Evolutionary conservation across 2,113 vertebrate genomes (phyloP).

Genomic region (Rhegmatorhina hoffmannsi): DNA sequence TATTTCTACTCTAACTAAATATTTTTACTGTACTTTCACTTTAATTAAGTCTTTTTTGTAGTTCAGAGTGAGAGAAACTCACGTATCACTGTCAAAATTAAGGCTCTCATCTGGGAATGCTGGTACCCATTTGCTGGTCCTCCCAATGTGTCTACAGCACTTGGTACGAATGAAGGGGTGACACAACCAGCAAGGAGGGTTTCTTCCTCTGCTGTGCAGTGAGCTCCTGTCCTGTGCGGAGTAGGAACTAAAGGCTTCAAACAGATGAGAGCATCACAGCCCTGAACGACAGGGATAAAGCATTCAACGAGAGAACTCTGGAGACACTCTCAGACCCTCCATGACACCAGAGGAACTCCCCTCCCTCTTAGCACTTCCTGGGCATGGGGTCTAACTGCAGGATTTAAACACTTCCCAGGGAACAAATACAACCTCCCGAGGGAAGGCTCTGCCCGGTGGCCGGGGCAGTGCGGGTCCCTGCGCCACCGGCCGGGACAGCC

Average conservation of each 20-base stretch:
- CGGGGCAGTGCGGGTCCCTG: background rate
- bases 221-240: background rate
- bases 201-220: background rate
- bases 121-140: background rate
- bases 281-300: background rate
- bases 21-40: background rate
- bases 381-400: background rate
- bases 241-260: background rate
- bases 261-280: accelerated
- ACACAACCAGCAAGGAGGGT: background rate
- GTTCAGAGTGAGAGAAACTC: background rate
- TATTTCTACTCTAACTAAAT: background rate
- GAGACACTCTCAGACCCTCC: background rate
- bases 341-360: accelerated
- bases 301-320: accelerated
- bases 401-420: background rate
- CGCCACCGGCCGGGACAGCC: background rate
- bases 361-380: background rate
- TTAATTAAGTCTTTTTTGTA: background rate
- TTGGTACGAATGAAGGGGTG: background rate
- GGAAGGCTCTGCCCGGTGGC: too few species aligned
- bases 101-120: background rate
- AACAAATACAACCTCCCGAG: accelerated
- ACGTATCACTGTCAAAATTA: background rate
- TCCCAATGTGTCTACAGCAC: too few species aligned